These are phyloP conservation scores for Lepidiolamprologus cunningtoni DNA, from an alignment of 2,113 vertebrate species.

Conservation along the genomic window DNA sequence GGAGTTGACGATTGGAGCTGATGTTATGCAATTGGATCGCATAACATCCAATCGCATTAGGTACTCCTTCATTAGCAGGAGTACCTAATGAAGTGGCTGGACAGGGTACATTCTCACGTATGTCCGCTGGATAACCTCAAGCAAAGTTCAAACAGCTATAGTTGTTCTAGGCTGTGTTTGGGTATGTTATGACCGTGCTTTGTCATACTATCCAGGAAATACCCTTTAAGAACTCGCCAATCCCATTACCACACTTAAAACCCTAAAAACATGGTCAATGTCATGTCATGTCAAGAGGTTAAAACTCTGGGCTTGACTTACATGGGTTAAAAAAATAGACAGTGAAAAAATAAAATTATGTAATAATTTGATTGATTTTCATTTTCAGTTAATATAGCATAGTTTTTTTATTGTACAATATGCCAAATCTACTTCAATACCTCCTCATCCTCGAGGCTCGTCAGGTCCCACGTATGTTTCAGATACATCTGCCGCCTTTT, in stretches of 20 bases:
- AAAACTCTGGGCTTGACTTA: background rate
- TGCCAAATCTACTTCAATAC: constrained; percentile 48
- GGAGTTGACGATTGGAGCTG: background rate
- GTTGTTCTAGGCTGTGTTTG: background rate
- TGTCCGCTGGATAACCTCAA: background rate
- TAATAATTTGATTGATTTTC: background rate
- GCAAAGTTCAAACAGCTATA: background rate
- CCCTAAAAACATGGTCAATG: background rate
- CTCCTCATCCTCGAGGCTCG: constrained; percentile 91
- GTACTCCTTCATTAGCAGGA: background rate
- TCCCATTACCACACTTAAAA: constrained; percentile 21
- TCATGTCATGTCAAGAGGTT: background rate
- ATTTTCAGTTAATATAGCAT: background rate
- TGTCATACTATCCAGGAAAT: background rate
- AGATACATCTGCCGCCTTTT: constrained; percentile 90
- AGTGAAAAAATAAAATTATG: background rate
- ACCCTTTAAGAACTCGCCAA: constrained; percentile 27
- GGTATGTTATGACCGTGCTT: background rate
- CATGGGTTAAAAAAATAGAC: background rate
- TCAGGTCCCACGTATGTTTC: constrained; percentile 91
- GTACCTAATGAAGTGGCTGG: background rate
- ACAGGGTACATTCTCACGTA: background rate
- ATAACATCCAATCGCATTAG: background rate
- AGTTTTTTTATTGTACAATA: background rate
- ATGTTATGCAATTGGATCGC: background rate